Evolutionary conservation across 2,113 vertebrate genomes (phyloP).

Genomic region (Acanthochromis polyacanthus): DNA sequence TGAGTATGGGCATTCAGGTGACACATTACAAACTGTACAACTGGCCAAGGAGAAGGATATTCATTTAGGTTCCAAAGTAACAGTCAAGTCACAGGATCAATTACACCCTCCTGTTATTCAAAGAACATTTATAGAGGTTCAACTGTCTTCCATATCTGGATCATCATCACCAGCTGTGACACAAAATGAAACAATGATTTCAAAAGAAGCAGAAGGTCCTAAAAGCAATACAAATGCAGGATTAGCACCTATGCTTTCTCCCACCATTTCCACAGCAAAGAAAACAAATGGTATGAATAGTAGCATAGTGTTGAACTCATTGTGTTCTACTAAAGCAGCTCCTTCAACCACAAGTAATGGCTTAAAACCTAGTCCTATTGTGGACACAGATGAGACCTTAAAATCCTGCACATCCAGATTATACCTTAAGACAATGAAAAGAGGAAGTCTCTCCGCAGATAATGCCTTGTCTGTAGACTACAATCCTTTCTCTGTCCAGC

Average conservation of each 20-base stretch:
- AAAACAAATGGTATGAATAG: conserved; percentile 9
- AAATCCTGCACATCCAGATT: conserved; percentile 66
- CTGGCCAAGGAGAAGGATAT: conserved; percentile 45
- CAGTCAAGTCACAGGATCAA: conserved; percentile 15
- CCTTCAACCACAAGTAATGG: conserved; percentile 17
- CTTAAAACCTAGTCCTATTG: conserved; percentile 19
- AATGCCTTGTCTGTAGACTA: conserved; percentile 83
- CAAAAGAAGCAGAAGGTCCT: conserved; percentile 25
- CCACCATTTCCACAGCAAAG: conserved; percentile 5
- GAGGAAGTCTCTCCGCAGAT: conserved; percentile 86
- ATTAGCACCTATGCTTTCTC: conserved; percentile 5
- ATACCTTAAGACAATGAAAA: conserved; percentile 68
- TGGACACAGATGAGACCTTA: conserved; percentile 37
- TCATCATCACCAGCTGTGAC: conserved; percentile 58
- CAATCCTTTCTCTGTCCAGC: conserved; percentile 93
- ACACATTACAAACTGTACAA: conserved; percentile 25
- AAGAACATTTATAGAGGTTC: conserved; percentile 86
- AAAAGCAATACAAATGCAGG: conserved; percentile 17
- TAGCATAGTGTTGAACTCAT: conserved; percentile 12
- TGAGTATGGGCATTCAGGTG: neutral
- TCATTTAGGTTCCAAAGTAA: conserved; percentile 1
- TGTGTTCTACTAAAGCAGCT: conserved; percentile 28
- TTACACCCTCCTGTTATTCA: conserved; percentile 74
- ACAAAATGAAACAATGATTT: conserved; percentile 31
- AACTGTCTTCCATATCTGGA: conserved; percentile 79